Evolutionary conservation across 2,797 vertebrate species (phyloP).

Genomic region (Choloepus didactylus): DNA sequence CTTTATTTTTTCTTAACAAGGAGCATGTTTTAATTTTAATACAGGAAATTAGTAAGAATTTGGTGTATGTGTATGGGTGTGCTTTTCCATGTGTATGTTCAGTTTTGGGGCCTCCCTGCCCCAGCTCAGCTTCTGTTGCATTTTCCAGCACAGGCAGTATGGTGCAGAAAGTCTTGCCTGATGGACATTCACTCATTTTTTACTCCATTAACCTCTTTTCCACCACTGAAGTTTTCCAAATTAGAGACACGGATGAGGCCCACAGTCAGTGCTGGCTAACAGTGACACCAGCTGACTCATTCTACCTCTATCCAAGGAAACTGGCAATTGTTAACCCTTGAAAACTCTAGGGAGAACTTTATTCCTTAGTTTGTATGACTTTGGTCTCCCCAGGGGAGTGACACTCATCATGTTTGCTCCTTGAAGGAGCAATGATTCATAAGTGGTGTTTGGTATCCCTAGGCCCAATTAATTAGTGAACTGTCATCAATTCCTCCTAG

Average conservation of each 20-base stretch:
- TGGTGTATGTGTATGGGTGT: not conserved
- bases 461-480: not conserved
- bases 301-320: not conserved
- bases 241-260: not conserved
- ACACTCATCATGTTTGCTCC: not conserved
- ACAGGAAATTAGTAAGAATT: not conserved
- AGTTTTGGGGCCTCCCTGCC: not conserved
- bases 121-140: too few species aligned
- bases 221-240: not conserved
- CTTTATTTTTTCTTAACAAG: not conserved
- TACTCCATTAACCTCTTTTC: not conserved
- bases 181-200: not conserved
- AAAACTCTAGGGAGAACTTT: not conserved
- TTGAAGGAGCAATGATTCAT: not conserved
- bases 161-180: rapidly evolving
- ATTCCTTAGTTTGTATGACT: not conserved
- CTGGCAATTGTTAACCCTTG: too few species aligned
- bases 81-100: rapidly evolving
- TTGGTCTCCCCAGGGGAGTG: not conserved
- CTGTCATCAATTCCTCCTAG: not conserved
- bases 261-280: not conserved
- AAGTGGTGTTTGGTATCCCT: not conserved
- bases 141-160: not conserved
- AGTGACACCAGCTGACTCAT: too few species aligned
- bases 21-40: not conserved